Conservation (phyloP, 2,797 vertebrate species). For the Sebastes oblongus region DNA sequence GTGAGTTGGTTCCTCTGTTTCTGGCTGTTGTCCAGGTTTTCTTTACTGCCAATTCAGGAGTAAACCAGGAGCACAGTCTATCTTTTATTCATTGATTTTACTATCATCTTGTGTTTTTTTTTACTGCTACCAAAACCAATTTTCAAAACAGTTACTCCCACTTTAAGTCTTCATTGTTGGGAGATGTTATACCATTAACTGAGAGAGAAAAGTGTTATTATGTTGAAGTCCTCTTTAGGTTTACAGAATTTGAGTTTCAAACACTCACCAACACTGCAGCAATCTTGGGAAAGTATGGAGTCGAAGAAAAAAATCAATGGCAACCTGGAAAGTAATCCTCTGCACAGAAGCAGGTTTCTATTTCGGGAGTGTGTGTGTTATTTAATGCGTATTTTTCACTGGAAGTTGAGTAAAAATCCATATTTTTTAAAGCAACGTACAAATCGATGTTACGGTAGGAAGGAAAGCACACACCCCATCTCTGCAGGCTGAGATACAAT, state of each 20-base stretch:
- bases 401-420: constrained; percentile 19
- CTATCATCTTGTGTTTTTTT: constrained; percentile 1
- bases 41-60: constrained; percentile 10
- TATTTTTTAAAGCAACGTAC: constrained; percentile 1
- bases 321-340: constrained; percentile 23
- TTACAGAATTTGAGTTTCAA: not conserved
- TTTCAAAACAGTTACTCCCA: not conserved
- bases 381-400: constrained; percentile 9
- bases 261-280: constrained; percentile 3
- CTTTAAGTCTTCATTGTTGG: not conserved
- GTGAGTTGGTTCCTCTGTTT: constrained; percentile 6
- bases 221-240: constrained; percentile 13
- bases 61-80: constrained; percentile 6
- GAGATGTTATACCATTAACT: not conserved
- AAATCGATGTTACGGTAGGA: constrained; percentile 1
- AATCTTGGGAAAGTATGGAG: constrained; percentile 4
- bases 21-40: constrained; percentile 4
- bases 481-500: not conserved
- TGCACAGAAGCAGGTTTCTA: not conserved
- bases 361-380: constrained; percentile 1
- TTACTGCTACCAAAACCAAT: constrained; percentile 9
- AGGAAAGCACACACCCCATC: not conserved
- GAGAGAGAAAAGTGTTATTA: not conserved
- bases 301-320: constrained; percentile 29
- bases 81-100: constrained; percentile 23